phyloP scores from a whole-genome alignment of 2,888 invertebrate species.

The Cosmia pyralina region DNA sequence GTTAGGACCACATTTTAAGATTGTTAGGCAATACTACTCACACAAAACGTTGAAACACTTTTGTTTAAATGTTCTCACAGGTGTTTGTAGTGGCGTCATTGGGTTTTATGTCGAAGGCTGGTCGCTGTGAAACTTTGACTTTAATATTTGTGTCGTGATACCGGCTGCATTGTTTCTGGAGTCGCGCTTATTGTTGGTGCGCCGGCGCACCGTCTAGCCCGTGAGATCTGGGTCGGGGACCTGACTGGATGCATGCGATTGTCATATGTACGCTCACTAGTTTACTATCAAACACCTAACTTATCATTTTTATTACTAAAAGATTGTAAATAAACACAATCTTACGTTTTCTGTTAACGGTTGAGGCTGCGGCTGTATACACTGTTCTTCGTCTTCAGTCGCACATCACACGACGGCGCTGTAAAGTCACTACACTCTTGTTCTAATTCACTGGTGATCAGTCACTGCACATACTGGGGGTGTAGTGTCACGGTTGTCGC shows the following conservation, averaged over 20 bases:
- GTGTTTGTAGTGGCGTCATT: constrained; percentile 86
- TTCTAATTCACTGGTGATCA: constrained; percentile 76
- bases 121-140: constrained; percentile 85
- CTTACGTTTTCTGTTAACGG: constrained; percentile 88
- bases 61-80: constrained; percentile 88
- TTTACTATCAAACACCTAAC: constrained; percentile 62
- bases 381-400: constrained; percentile 80
- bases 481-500: constrained; percentile 75
- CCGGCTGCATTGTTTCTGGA: constrained; percentile 83
- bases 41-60: constrained; percentile 74
- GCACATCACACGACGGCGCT: constrained; percentile 84
- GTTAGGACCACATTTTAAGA: constrained; percentile 63
- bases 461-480: constrained; percentile 86
- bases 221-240: constrained; percentile 89
- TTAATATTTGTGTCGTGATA: constrained; percentile 86
- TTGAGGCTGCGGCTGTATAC: constrained; percentile 87
- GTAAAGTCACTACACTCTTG: constrained; percentile 84
- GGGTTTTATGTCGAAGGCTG: constrained; percentile 86
- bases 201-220: constrained; percentile 75
- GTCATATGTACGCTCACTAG: constrained; percentile 65
- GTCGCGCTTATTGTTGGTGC: constrained; percentile 79
- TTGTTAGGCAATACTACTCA: constrained; percentile 70
- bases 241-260: constrained; percentile 71
- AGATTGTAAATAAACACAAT: constrained; percentile 78
- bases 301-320: constrained; percentile 51